These are phyloP conservation scores for Prunella himalayana DNA, from an alignment of 2,113 vertebrate genomes.

Conservation along the genomic window DNA sequence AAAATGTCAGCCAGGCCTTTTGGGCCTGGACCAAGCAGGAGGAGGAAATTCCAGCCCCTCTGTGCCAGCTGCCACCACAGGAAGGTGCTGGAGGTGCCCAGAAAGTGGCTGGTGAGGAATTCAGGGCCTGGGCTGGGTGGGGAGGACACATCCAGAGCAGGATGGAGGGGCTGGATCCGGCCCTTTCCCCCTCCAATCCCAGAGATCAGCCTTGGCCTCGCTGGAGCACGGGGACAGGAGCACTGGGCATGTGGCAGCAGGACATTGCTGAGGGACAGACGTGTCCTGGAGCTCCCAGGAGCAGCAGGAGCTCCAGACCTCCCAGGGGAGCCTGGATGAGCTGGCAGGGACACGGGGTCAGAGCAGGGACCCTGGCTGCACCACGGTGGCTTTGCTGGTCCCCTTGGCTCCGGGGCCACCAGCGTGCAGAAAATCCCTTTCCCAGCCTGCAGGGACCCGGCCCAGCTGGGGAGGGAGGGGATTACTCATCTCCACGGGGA, in stretches of 20 bases:
- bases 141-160: rapidly evolving
- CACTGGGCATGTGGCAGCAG: not conserved
- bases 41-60: not conserved
- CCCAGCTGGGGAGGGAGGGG: not conserved
- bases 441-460: not conserved
- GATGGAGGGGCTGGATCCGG: not conserved
- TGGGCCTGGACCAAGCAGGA: not conserved
- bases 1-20: not conserved
- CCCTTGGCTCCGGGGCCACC: not conserved
- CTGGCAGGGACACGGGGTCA: rapidly evolving
- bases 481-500: not conserved
- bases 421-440: not conserved
- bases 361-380: not conserved
- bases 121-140: not conserved
- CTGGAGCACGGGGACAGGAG: not conserved
- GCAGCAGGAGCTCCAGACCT: not conserved
- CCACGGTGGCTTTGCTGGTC: not conserved
- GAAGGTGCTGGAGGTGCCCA: not conserved
- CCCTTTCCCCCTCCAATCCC: not conserved
- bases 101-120: not conserved
- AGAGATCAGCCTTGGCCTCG: rapidly evolving
- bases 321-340: not conserved
- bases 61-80: rapidly evolving
- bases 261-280: not conserved
- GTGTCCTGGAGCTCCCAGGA: not conserved